phyloP scores from a whole-genome alignment of 2,797 vertebrate genomes.

The Aselliscus stoliczkanus region DNA sequence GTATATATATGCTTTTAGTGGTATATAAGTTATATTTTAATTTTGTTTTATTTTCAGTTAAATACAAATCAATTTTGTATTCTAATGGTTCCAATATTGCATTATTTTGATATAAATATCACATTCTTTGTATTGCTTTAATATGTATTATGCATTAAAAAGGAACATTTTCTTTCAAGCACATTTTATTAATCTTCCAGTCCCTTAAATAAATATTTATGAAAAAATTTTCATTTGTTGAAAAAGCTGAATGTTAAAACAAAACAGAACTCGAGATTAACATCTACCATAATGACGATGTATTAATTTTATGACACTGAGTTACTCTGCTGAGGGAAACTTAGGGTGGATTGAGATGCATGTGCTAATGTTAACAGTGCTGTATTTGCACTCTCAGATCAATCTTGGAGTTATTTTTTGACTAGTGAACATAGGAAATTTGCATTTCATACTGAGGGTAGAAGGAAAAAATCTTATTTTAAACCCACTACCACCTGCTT shows the following conservation, averaged over 20 bases:
- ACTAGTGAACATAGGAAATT: conserved; percentile 64
- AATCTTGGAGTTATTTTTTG: conserved; percentile 37
- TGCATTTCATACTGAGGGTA: conserved; percentile 41
- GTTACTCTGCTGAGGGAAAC: neutral
- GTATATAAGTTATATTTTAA: conserved; percentile 8
- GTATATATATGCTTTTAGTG: conserved; percentile 7
- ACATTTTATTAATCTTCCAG: neutral
- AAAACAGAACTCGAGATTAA: neutral
- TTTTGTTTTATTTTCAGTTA: conserved; percentile 52
- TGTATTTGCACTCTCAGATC: conserved; percentile 27
- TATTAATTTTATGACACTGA: neutral
- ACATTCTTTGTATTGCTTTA: conserved; percentile 5
- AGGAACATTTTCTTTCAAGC: conserved; percentile 32
- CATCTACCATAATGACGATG: neutral
- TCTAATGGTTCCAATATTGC: neutral
- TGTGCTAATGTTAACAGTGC: conserved; percentile 22
- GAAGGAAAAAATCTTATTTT: conserved; percentile 36
- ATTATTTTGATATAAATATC: conserved; percentile 35
- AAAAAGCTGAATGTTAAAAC: neutral
- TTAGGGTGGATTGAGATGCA: neutral
- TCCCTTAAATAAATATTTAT: conserved; percentile 16
- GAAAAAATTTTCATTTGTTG: conserved; percentile 31
- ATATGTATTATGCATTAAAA: conserved; percentile 9
- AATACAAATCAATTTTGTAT: neutral
- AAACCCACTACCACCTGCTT: conserved; percentile 20